Conservation (phyloP, 2,888 invertebrate species). For the Mechanitis messenoides region DNA sequence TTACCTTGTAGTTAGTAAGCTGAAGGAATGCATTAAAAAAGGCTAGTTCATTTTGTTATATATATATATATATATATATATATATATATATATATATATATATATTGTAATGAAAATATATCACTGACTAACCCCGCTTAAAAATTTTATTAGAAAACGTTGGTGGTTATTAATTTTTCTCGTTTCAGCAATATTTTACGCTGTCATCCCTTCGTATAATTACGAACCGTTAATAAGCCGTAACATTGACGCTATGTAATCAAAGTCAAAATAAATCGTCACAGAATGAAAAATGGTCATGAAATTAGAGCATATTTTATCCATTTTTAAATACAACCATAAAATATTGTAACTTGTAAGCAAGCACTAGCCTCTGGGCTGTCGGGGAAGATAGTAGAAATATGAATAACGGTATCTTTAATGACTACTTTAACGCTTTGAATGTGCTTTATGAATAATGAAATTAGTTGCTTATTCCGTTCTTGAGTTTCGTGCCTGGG, state of each 20-base stretch:
- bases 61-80: too few species aligned
- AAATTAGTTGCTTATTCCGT: constrained; percentile 74
- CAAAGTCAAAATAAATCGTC: constrained; percentile 68
- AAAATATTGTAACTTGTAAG: constrained; percentile 68
- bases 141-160: constrained; percentile 18
- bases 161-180: constrained; percentile 44
- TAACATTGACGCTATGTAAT: constrained; percentile 67
- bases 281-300: constrained; percentile 67
- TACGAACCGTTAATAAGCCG: constrained; percentile 66
- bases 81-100: too few species aligned
- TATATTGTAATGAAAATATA: constrained; percentile 27
- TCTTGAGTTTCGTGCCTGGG: constrained; percentile 64
- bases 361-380: constrained; percentile 61
- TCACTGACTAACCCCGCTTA: not conserved
- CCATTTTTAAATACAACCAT: constrained; percentile 63
- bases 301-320: constrained; percentile 66
- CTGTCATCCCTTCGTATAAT: constrained; percentile 61
- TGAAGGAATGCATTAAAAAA: too few species aligned
- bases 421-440: constrained; percentile 74
- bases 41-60: too few species aligned
- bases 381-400: constrained; percentile 70
- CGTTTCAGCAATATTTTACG: constrained; percentile 52
- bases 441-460: constrained; percentile 76
- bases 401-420: constrained; percentile 68
- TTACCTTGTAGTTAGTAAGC: too few species aligned